Evolutionary conservation across 92 coral and sea anemone species (phyloP), one percentile per base, ranked within the genome.

Genomic region (Meandrina meandrites): DNA sequence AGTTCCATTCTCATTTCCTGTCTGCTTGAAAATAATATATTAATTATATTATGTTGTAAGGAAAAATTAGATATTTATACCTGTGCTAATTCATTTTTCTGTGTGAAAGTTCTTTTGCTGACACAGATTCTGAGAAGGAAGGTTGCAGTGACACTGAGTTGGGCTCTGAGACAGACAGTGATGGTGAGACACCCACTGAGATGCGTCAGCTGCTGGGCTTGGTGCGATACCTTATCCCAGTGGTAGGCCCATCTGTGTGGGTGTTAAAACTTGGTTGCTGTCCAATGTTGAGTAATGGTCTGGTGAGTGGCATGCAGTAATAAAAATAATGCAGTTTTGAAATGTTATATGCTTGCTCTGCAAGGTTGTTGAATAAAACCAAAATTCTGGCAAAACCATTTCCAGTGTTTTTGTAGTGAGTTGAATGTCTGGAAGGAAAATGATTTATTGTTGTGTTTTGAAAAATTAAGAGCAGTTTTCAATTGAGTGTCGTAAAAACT

Each of bases 251-350:
- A 84, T 87, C 92, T 68, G 99, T 97, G 27, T 86, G 90, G 88
- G 89, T 93, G 54, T 89, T 97, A 8, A 93, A 91, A 37, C 94
- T 97, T 50, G 93, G 96, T 47, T 97, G 99, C 67, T 97, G 98
- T 82, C 97, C 99, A 66, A 89, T 94, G 84, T 88, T 97, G 50
- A 94, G 96, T 21, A 97, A 97, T 92, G 99, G 98, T 72, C 75
- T 97, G 99, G 99, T 97, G 89, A 93, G 99, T 90, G 35, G 28
- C 15, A 66, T 27, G 7, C 68, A 62, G 14, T 8, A 5, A 62
- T 62, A 13, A 51, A 37, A 18, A 34, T 8, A 54, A 40, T 40
- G 6, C 45, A 2, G 6, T 40, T 40, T 40, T 40, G 45, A 40
- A 40, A 40, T 40, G 45, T 6, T 2, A 40, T n/a, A n/a, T n/a